phyloP scores from a whole-genome alignment of 2,888 invertebrate genomes.

The Athripsodes cinereus region DNA sequence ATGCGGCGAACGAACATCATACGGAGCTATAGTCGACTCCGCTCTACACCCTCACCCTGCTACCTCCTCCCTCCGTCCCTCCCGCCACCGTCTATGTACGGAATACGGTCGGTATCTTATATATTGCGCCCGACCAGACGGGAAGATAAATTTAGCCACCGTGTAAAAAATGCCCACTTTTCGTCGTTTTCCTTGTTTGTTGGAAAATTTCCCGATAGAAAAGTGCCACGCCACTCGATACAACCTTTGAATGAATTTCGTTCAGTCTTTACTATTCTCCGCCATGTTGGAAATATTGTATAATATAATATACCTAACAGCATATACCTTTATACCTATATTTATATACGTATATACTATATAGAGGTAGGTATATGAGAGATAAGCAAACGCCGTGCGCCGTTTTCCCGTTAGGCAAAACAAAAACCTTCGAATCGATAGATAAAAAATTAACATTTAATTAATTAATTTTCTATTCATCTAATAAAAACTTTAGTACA shows the following conservation, averaged over 20 bases:
- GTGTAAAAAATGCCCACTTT: not conserved
- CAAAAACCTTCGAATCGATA: slow-evolving; percentile 5
- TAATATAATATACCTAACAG: not conserved
- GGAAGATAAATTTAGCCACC: slow-evolving; percentile 9
- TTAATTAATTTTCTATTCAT: no score
- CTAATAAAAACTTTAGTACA: no score
- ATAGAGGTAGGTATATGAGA: not conserved
- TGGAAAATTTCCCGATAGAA: not conserved
- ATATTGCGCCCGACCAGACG: slow-evolving; percentile 6
- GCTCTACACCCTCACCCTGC: slow-evolving; percentile 5
- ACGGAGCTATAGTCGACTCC: slow-evolving; percentile 15
- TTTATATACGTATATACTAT: not conserved
- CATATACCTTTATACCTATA: not conserved
- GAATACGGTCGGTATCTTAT: not conserved
- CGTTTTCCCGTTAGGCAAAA: slow-evolving; percentile 1
- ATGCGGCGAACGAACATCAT: slow-evolving; percentile 22
- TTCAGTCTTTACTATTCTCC: slow-evolving; percentile 6
- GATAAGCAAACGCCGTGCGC: slow-evolving; percentile 7
- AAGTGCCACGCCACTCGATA: not conserved
- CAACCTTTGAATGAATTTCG: not conserved
- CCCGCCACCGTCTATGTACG: not conserved
- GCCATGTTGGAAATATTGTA: slow-evolving; percentile 21
- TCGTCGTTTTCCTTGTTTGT: not conserved
- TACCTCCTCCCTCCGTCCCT: not conserved
- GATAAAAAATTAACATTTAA: not conserved